phyloP scores from a whole-genome alignment of 2,888 invertebrate genomes.

The Euclidia mi region DNA sequence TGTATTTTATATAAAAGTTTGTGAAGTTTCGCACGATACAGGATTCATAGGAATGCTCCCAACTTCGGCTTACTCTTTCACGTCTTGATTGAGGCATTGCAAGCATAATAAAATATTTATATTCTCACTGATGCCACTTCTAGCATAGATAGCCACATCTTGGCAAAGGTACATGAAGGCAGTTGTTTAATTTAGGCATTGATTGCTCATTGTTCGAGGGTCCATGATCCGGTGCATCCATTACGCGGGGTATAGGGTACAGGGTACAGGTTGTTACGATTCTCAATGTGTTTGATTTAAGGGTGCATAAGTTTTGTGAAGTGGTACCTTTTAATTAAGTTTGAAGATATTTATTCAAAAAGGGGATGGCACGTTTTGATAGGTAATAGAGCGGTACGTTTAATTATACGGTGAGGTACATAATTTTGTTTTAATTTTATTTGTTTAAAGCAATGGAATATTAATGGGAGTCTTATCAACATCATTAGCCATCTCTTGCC shows the following conservation, averaged over 20 bases:
- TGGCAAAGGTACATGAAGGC: slow-evolving; percentile 60
- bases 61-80: too few species aligned
- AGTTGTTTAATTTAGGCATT: slow-evolving; percentile 88
- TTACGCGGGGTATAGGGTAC: too few species aligned
- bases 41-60: too few species aligned
- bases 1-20: too few species aligned
- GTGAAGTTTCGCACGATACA: too few species aligned
- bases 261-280: slow-evolving; percentile 73
- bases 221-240: slow-evolving; percentile 67
- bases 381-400: not conserved
- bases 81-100: too few species aligned
- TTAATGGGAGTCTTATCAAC: too few species aligned
- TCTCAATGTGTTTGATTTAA: slow-evolving; percentile 69
- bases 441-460: not conserved
- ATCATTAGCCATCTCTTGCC: too few species aligned
- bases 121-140: slow-evolving; percentile 37
- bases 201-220: slow-evolving; percentile 87
- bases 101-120: too few species aligned
- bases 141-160: slow-evolving; percentile 16
- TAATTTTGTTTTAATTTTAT: not conserved
- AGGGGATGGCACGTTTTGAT: slow-evolving; percentile 40
- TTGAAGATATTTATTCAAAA: slow-evolving; percentile 48
- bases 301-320: slow-evolving; percentile 74
- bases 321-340: slow-evolving; percentile 67
- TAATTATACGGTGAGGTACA: slow-evolving; percentile 9